Percentiles rank a stretch among this genome's conserved stretches.
Conservation (phyloP, 2,113 vertebrate genomes). For the Hippolais icterina region DNA sequence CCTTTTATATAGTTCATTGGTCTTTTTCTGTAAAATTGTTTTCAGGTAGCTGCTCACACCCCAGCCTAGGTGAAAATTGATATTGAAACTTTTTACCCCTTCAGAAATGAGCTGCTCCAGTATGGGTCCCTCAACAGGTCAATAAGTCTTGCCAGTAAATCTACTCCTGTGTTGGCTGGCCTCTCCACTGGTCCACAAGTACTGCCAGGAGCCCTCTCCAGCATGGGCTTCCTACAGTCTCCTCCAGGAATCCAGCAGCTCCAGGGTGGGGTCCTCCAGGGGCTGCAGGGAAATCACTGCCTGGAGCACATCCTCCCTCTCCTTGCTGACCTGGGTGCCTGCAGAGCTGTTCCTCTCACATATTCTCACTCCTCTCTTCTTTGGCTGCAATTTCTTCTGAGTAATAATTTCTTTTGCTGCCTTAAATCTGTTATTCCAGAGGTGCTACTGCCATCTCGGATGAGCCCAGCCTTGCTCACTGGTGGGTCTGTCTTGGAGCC, state of each 20-base stretch:
- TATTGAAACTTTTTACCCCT: not conserved
- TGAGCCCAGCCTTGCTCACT: not conserved
- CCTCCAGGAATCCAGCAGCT: not conserved
- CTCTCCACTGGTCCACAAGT: not conserved
- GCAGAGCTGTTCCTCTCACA: not conserved
- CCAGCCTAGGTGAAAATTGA: not conserved
- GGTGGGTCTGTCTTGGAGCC: not conserved
- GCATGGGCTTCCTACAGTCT: not conserved
- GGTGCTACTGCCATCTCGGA: fast-evolving
- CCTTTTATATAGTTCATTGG: not conserved
- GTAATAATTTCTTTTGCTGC: not conserved
- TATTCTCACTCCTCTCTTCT: not conserved
- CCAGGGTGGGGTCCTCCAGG: not conserved
- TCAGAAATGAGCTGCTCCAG: not conserved
- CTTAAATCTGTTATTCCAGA: not conserved
- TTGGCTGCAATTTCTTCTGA: not conserved
- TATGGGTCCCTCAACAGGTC: fast-evolving
- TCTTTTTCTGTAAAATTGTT: not conserved
- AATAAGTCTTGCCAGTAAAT: not conserved
- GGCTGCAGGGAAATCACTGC: not conserved
- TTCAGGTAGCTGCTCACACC: not conserved
- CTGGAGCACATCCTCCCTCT: not conserved
- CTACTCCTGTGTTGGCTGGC: not conserved
- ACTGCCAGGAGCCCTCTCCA: not conserved
- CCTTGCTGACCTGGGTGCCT: not conserved